A percentile compares a stretch with the other conserved stretches of the same genome.
These are phyloP conservation scores for Proisotoma minuta DNA, from an alignment of 2,888 invertebrate genomes.

Conservation along the genomic window DNA sequence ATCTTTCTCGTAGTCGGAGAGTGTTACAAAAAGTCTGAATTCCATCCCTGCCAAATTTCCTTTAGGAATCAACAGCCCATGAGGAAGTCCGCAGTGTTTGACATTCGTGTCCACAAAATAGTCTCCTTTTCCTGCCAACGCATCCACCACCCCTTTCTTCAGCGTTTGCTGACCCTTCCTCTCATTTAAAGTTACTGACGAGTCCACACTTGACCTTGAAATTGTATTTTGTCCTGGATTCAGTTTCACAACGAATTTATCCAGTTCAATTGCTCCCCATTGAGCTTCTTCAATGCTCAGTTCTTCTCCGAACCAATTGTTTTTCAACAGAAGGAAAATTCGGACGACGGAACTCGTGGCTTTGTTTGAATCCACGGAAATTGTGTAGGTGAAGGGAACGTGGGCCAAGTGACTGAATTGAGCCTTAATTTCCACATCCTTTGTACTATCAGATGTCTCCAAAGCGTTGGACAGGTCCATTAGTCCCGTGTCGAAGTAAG, in stretches of 20 bases:
- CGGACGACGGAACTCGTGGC: slow-evolving; percentile 43
- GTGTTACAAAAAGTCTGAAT: slow-evolving; percentile 60
- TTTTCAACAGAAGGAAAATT: slow-evolving; percentile 47
- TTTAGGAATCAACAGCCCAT: slow-evolving; percentile 66
- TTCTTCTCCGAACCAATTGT: slow-evolving; percentile 45
- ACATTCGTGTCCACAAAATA: slow-evolving; percentile 48
- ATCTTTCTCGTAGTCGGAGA: slow-evolving; percentile 56
- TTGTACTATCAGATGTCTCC: slow-evolving; percentile 34
- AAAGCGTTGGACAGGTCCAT: slow-evolving; percentile 41
- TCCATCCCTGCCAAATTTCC: slow-evolving; percentile 65
- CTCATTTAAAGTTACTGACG: slow-evolving; percentile 47
- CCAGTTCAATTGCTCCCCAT: slow-evolving; percentile 42
- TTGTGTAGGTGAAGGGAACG: slow-evolving; percentile 59
- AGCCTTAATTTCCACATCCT: slow-evolving; percentile 53
- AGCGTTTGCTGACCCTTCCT: slow-evolving; percentile 45
- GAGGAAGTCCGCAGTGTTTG: slow-evolving; percentile 64
- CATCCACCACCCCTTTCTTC: slow-evolving; percentile 39
- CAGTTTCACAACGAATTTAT: slow-evolving; percentile 40
- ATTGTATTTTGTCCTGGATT: slow-evolving; percentile 43
- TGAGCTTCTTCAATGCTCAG: slow-evolving; percentile 9
- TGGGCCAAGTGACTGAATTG: slow-evolving; percentile 67
- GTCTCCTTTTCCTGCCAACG: slow-evolving; percentile 39
- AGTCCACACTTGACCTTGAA: slow-evolving; percentile 42
- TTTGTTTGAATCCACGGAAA: slow-evolving; percentile 48
- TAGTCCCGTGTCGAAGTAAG: slow-evolving; percentile 43